These are phyloP conservation scores for Coecobrya sp. DNA, from an alignment of 2,888 invertebrate genomes.

Conservation along the genomic window DNA sequence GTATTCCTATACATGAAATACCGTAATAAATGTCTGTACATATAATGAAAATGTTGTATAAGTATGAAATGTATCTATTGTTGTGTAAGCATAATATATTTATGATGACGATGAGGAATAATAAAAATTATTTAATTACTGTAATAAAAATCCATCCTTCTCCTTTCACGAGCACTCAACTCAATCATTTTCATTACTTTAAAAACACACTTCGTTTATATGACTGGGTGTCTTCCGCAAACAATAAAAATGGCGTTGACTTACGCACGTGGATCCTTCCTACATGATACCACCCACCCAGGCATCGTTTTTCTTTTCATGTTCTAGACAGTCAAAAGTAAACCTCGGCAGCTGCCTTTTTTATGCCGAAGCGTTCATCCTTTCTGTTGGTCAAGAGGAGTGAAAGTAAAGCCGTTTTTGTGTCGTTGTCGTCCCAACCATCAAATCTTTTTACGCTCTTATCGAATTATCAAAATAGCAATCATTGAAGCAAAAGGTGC, in stretches of 20 bases:
- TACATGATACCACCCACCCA: neutral
- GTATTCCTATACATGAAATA: neutral
- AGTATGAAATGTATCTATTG: slow-evolving; percentile 77
- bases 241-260: too few species aligned
- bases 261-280: too few species aligned
- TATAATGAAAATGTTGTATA: slow-evolving; percentile 25
- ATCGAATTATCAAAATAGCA: slow-evolving; percentile 17
- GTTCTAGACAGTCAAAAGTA: neutral
- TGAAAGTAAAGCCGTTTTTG: neutral
- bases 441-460: slow-evolving; percentile 36
- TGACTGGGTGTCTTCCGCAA: too few species aligned
- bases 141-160: slow-evolving; percentile 44
- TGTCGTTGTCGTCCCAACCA: slow-evolving; percentile 3
- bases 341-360: neutral
- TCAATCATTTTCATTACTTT: neutral
- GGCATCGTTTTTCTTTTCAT: slow-evolving; percentile 7
- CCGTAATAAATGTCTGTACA: neutral
- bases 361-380: neutral
- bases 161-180: too few species aligned
- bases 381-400: neutral
- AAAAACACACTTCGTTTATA: neutral
- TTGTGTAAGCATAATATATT: slow-evolving; percentile 76
- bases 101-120: slow-evolving; percentile 72
- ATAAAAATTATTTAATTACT: slow-evolving; percentile 81
- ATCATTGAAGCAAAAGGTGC: slow-evolving; percentile 13